Conservation (phyloP, 2,888 invertebrate species). For the Diogma glabrata region DNA sequence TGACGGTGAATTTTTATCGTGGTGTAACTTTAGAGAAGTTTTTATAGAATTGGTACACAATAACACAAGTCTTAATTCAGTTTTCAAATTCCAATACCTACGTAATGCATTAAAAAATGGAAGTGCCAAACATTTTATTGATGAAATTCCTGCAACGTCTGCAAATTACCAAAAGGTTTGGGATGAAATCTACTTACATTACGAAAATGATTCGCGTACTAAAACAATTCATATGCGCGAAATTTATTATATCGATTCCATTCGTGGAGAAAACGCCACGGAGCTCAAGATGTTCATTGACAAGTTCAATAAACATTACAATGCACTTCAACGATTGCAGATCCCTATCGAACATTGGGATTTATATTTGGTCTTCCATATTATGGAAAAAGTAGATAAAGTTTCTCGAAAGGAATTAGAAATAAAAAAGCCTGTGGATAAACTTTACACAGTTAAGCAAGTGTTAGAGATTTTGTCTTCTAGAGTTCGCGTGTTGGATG, state of each 20-base stretch:
- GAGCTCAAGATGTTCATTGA: neutral
- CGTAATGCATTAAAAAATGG: neutral
- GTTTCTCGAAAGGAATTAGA: neutral
- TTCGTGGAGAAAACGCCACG: neutral
- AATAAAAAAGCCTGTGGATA: neutral
- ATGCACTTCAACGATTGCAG: too few species aligned
- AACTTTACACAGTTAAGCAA: neutral
- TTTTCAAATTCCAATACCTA: neutral
- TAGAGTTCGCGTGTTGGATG: neutral
- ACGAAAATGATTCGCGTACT: neutral
- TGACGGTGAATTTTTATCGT: neutral
- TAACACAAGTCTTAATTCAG: neutral
- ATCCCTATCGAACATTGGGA: neutral
- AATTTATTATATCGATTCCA: neutral
- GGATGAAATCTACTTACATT: neutral
- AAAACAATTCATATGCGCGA: neutral
- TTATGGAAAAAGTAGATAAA: neutral
- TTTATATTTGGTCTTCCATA: neutral
- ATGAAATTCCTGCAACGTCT: neutral
- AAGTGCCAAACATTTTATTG: too few species aligned
- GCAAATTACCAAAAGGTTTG: neutral
- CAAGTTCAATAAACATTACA: neutral
- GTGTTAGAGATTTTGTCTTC: too few species aligned
- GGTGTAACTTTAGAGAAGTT: neutral
- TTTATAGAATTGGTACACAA: neutral